Base-by-base conservation (phyloP, 2,797 vertebrate genomes). In the Setipinna tenuifilis region DNA sequence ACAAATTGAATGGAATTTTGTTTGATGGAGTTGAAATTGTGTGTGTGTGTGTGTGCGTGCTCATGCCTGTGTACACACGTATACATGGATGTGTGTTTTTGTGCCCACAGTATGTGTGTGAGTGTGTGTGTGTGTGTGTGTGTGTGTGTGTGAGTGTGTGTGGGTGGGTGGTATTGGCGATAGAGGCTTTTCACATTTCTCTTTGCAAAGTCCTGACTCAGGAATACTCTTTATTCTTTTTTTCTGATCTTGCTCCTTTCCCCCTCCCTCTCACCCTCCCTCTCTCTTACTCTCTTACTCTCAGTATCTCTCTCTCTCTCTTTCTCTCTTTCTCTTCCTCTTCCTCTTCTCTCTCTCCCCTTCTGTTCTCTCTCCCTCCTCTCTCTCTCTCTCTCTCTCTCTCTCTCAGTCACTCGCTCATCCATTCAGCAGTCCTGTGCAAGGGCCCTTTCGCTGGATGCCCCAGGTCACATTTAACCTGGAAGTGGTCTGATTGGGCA, bases 401-500 rank as follows among this genome's bases (percentile, higher is more conserved):
- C 50, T 54, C 78, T 85, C 31, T 87, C 41, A 85, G 44, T 82
- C 50, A 62, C 35, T 89, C 57, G 14, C 62, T 86, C 81, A 82
- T 62, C 82, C 78, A 87, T 88, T 88, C 87, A 86, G 86, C 88
- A 87, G 84, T 87, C 86, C 85, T 86, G 86, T 41, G 81, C 88
- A 86, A 41, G 35, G 35, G 83, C 87, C 87, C 81, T 85, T 87
- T 90, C 83, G 86, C 85, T 83, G 68, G 86, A 83, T 90, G 91
- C 89, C 91, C 85, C 89, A 85, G 91, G 90, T 90, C 89, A 87
- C 89, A 89, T 90, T 92, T 91, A 91, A 91, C 90, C 91, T 91
- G 90, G 90, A 91, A 91, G 90, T 91, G 84, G 89, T 89, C 86
- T 90, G 90, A 92, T 91, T 91, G 89, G 91, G 59, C 85, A 83